A percentile compares a stretch with the other conserved stretches of the same genome.
Conservation (phyloP, 2,888 invertebrate species). For the Cephus nigrinus region DNA sequence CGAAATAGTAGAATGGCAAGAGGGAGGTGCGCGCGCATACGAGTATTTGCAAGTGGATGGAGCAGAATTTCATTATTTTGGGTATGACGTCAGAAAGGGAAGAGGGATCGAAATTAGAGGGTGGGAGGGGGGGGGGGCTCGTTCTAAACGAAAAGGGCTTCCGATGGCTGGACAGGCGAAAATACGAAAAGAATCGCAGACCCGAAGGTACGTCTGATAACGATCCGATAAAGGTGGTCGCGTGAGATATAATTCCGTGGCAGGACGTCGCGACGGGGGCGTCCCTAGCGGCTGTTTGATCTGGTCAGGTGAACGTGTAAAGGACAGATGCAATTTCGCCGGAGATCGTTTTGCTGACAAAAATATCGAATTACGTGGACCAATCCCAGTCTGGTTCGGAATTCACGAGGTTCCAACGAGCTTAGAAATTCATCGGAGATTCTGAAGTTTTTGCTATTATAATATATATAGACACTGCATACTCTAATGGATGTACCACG, state of each 20-base stretch:
- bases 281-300: constrained; percentile 39
- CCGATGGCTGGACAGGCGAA: background rate
- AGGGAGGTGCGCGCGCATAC: background rate
- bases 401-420: background rate
- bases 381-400: background rate
- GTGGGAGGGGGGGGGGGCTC: background rate
- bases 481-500: background rate
- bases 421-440: background rate
- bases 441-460: background rate
- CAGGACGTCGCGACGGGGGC: background rate
- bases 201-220: background rate
- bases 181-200: constrained; percentile 27
- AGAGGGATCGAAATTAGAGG: constrained; percentile 12
- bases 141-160: background rate
- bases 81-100: background rate
- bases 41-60: background rate
- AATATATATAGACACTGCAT: background rate
- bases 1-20: background rate
- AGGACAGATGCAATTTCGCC: constrained; percentile 62
- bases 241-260: constrained; percentile 25
- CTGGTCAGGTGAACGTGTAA: constrained; percentile 47
- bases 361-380: constrained; percentile 53
- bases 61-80: background rate
- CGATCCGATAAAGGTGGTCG: constrained; percentile 36
- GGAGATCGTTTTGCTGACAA: constrained; percentile 63